Evolutionary conservation across 2,797 vertebrate species (phyloP).

Genomic region (Oreonectes daqikongensis): DNA sequence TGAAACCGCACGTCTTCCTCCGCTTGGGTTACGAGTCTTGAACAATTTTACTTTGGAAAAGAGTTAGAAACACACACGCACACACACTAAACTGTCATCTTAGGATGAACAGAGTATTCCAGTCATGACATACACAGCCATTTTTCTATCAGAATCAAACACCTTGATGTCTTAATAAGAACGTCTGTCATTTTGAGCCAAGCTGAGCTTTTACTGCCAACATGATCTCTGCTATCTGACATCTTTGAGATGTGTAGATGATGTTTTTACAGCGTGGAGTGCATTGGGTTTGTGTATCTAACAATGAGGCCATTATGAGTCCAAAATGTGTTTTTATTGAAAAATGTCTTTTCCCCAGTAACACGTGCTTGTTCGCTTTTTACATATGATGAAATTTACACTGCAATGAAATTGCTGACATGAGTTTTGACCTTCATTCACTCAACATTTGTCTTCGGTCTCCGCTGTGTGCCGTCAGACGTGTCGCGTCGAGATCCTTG

Average conservation of each 20-base stretch:
- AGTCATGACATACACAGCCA: slow-evolving; percentile 17
- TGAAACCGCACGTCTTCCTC: slow-evolving; percentile 13
- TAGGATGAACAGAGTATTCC: slow-evolving; percentile 17
- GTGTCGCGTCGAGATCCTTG: slow-evolving; percentile 4
- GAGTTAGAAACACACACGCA: not conserved
- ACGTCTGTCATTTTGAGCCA: slow-evolving; percentile 9
- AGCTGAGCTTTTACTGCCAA: slow-evolving; percentile 31
- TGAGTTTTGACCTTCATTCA: slow-evolving; percentile 1
- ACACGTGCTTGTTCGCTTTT: slow-evolving; percentile 21
- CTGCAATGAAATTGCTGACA: not conserved
- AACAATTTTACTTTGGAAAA: not conserved
- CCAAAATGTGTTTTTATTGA: not conserved
- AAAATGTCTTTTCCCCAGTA: not conserved
- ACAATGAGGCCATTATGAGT: not conserved
- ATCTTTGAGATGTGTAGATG: not conserved
- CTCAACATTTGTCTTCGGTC: slow-evolving; percentile 6
- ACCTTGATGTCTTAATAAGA: slow-evolving; percentile 32
- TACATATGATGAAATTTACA: not conserved
- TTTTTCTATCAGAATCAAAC: slow-evolving; percentile 20
- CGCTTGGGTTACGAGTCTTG: not conserved
- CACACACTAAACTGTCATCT: not conserved
- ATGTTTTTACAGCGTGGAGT: not conserved
- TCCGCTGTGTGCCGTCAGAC: not conserved
- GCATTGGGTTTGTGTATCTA: not conserved
- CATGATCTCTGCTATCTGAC: not conserved